Conservation (phyloP, 2,888 invertebrate genomes). For the Cabera pusaria region DNA sequence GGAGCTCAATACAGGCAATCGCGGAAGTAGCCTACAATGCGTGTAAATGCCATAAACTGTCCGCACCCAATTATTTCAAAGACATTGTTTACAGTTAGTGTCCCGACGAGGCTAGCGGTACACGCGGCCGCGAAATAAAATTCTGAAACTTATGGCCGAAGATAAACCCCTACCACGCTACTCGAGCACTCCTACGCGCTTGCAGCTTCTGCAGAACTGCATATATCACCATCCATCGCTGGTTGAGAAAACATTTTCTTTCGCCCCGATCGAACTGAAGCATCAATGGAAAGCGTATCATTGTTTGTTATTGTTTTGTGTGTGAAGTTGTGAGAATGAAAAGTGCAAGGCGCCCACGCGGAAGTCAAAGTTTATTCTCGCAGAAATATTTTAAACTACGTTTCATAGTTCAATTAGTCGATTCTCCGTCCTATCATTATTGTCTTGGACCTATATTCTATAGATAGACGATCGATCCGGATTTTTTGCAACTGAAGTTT, state of each 20-base stretch:
- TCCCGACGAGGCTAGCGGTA: slow-evolving; percentile 36
- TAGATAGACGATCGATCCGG: no score
- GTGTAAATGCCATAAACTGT: slow-evolving; percentile 18
- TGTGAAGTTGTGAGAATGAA: slow-evolving; percentile 2
- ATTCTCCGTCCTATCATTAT: no score
- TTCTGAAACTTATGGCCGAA: slow-evolving; percentile 52
- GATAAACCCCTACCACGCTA: slow-evolving; percentile 36
- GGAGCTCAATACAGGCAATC: slow-evolving; percentile 5
- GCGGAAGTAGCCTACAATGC: slow-evolving; percentile 10
- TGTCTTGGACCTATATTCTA: no score
- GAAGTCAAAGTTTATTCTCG: slow-evolving; percentile 41
- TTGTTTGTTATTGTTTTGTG: not conserved
- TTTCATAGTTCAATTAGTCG: slow-evolving; percentile 38
- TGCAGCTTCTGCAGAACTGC: no score
- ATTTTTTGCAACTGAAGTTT: no score
- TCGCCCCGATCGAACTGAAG: not conserved
- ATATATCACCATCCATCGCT: slow-evolving; percentile 1
- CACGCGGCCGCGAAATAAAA: slow-evolving; percentile 58
- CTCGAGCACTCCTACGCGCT: slow-evolving; percentile 33
- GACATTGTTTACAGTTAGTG: slow-evolving; percentile 41
- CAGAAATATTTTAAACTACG: slow-evolving; percentile 42
- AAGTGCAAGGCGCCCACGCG: slow-evolving; percentile 57
- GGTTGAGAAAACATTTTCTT: not conserved
- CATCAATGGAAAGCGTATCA: slow-evolving; percentile 3
- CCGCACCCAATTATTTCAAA: slow-evolving; percentile 27